phyloP scores from a whole-genome alignment of 2,888 invertebrate species.

The Tachina lurida region DNA sequence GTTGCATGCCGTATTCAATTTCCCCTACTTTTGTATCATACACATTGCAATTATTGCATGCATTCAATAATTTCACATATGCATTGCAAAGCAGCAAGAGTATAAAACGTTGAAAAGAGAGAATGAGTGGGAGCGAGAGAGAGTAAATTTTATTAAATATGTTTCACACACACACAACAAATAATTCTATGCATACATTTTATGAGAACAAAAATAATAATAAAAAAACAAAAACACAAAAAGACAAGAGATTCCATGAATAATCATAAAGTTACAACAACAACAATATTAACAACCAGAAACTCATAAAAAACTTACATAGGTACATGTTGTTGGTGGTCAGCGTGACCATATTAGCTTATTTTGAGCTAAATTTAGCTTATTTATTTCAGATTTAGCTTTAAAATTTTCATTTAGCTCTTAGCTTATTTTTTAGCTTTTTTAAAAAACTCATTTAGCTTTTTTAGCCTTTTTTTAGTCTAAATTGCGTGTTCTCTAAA shows the following conservation, averaged over 20 bases:
- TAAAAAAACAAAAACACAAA: too few species aligned
- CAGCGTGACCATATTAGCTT: too few species aligned
- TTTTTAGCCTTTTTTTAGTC: too few species aligned
- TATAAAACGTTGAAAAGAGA: not conserved
- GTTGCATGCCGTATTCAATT: constrained; percentile 65
- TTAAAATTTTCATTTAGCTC: too few species aligned
- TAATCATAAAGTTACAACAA: constrained; percentile 22
- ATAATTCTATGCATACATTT: too few species aligned
- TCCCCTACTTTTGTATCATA: constrained; percentile 68
- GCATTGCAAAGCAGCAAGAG: not conserved
- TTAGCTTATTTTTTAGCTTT: too few species aligned
- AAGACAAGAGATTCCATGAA: constrained; percentile 4
- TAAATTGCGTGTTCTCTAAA: too few species aligned
- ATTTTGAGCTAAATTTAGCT: too few species aligned
- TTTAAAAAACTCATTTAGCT: too few species aligned
- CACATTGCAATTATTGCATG: constrained; percentile 18
- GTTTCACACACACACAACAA: too few species aligned
- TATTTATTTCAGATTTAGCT: too few species aligned
- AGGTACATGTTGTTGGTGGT: not conserved
- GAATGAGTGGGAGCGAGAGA: constrained; percentile 7
- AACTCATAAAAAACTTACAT: constrained; percentile 17
- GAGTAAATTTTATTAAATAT: not conserved
- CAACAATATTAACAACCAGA: constrained; percentile 7
- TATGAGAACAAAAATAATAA: not conserved
- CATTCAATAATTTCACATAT: not conserved